Conservation (phyloP, 2,797 vertebrate genomes). For the Etheostoma nigrum region DNA sequence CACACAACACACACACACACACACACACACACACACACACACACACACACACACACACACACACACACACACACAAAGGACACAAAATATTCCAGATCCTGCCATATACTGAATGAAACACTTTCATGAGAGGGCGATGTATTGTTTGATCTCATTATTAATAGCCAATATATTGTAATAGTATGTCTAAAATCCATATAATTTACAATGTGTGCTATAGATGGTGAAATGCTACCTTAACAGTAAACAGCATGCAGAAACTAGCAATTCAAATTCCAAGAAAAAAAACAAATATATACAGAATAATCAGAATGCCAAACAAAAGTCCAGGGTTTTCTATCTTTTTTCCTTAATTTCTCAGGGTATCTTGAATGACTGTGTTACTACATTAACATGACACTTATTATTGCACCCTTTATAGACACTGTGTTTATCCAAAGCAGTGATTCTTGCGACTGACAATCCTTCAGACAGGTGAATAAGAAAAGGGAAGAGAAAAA, state of each 20-base stretch:
- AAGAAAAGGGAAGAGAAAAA: constrained; percentile 34
- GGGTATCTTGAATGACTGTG: constrained; percentile 59
- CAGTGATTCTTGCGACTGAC: constrained; percentile 58
- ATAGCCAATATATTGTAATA: constrained; percentile 33
- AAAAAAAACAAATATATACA: constrained; percentile 14
- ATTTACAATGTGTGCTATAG: constrained; percentile 41
- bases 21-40: constrained; percentile 27
- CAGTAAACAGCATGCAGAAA: constrained; percentile 58
- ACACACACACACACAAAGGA: constrained; percentile 20
- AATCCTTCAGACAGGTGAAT: constrained; percentile 66
- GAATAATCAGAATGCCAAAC: constrained; percentile 34
- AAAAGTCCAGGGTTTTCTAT: constrained; percentile 48
- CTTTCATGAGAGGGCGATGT: constrained; percentile 55
- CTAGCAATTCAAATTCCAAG: constrained; percentile 26
- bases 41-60: constrained; percentile 13
- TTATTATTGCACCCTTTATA: constrained; percentile 4
- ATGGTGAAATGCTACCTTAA: constrained; percentile 41
- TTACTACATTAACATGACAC: constrained; percentile 28
- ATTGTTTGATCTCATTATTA: constrained; percentile 55
- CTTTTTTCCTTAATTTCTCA: constrained; percentile 66
- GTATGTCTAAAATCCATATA: constrained; percentile 12
- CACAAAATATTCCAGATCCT: constrained; percentile 36
- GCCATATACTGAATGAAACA: constrained; percentile 38
- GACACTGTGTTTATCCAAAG: constrained; percentile 26
- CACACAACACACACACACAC: constrained; percentile 10